Evolutionary conservation across 2,797 vertebrate species (phyloP), one percentile per base, ranked within the genome.

Genomic region (Menidia menidia): DNA sequence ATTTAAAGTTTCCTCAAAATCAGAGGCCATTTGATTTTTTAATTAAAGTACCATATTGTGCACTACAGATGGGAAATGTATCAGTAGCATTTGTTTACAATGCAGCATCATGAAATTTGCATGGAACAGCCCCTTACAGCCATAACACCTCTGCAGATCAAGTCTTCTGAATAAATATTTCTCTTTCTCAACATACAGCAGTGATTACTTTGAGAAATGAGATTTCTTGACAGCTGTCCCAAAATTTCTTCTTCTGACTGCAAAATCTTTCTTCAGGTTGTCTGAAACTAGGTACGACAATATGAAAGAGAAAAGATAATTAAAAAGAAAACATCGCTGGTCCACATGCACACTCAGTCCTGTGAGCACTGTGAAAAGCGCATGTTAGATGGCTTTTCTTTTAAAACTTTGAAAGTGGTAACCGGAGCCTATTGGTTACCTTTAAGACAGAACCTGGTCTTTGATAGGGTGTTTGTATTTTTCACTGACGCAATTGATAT

Each of bases 311-410:
- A 19, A 51, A 30, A 51, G 50, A 19, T 51, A 25, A 25, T 13
- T 30, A 19, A 51, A 19, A 25, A 30, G 19, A 25, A 25, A 51
- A 2, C 50, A 51, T 51, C 30, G 25, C 50, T 25, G 50, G 19
- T 51, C 50, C 50, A 30, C 15, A 51, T 51, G 50, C 50, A 51
- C n/a, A 51, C n/a, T 12, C 50, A 51, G n/a, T 51, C 50, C 12
- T 25, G 30, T 30, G 50, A 51, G 48, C 48, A 51, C 19, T 51
- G 48, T 30, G 50, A 51, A 19, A 6, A 12, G 11, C 48, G 10
- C 18, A 4, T 3, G 13, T 3, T 52, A 4, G 50, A 14, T 52
- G 13, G 18, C 18, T 50, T 50, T 13, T 30, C 50, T 31, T 52
- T 52, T 31, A 13, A 52, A 25, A 15, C 25, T 39, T 39, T 31